Base-by-base conservation (phyloP, 1,140 invertebrate species). In the Acyrthosiphon pisum region DNA sequence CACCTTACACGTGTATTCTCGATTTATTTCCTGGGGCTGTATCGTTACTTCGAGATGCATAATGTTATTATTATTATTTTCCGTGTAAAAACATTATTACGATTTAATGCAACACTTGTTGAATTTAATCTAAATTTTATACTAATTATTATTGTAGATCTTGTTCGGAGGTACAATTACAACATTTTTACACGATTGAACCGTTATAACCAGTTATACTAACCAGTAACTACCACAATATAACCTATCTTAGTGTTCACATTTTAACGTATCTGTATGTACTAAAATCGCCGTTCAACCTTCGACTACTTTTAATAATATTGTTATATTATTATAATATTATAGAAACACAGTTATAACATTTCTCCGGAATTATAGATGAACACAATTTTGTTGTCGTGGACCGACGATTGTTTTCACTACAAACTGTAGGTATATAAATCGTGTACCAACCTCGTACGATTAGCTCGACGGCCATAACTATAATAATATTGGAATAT, bases 201-300 rank as follows among this genome's bases (percentile, higher is more conserved):
- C 90, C 90, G 90, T 91, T 91, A 91, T 81, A 91, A 91, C 90
- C 90, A 68, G 90, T 91, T 91, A 68, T 90, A 23, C 60, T n/a
- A n/a, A 76, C 30, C 30, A 26, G 23, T 9, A 53, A 44, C 60
- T 22, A 76, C 14, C 41, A 76, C n/a, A 22, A 48, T 76, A 41
- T 60, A 87, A 84, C 50, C 50, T 83, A 83, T 37, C n/a, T 90
- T 68, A 26, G 11, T 91, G 26, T 53, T 53, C 48, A 56, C 11
- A 89, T 60, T 90, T 60, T 35, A 30, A 41, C 2, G 22, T 26
- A 83, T n/a, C 20, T 23, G 20, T 53, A 44, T 84, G 8, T 11
- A n/a, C 22, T 60, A 53, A 41, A 91, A 7, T 46, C 44, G 0
- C 6, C 26, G 14, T n/a, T 44, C 23, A 26, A 44, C 23, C 41